Evolutionary conservation across 2,888 invertebrate species (phyloP), one percentile per base, ranked within the genome.

Genomic region (Parascotia fuliginaria): DNA sequence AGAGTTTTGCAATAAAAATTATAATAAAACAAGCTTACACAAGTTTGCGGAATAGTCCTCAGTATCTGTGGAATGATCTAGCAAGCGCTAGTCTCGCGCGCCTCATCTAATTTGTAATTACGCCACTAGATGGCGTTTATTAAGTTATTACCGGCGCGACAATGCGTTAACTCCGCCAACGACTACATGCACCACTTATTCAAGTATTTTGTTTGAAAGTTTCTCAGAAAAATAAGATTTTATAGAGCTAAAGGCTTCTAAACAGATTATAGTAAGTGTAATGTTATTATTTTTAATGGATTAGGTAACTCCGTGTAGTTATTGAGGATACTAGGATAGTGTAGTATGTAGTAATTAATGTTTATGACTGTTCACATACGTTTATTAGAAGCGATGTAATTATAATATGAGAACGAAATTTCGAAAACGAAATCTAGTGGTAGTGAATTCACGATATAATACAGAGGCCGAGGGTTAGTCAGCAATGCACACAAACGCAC

Each of bases 61-160:
- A 12, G 27, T 63, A 65, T 70, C 61, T 65, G 22, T 12, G 34
- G 47, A 38, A 44, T 42, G 68, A 80, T 81, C 79, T 60, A 28
- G 60, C 40, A 47, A 52, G 54, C 58, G 53, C 58, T 55, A 54
- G 53, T 53, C 58, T 47, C 46, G 60, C 61, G 70, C 54, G 52
- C 70, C 72, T 63, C 69, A 47, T 81, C 77, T 83, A 83, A 83
- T 83, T 83, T 82, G 83, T 83, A 81, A 83, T 82, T 81, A 81
- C 68, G 60, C 42, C 63, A 47, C 51, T 46, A 64, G 64, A 65
- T 63, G 73, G 40, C 55, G 50, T 59, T 75, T 79, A 81, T 80
- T 81, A 81, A 77, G 75, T 79, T 79, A 81, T 80, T 77, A 72
- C 62, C 32, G 37, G 36, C 53, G 58, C 61, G 60, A 66, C 60